Base-by-base conservation (phyloP, 2,888 invertebrate genomes). In the Sturmia bella region DNA sequence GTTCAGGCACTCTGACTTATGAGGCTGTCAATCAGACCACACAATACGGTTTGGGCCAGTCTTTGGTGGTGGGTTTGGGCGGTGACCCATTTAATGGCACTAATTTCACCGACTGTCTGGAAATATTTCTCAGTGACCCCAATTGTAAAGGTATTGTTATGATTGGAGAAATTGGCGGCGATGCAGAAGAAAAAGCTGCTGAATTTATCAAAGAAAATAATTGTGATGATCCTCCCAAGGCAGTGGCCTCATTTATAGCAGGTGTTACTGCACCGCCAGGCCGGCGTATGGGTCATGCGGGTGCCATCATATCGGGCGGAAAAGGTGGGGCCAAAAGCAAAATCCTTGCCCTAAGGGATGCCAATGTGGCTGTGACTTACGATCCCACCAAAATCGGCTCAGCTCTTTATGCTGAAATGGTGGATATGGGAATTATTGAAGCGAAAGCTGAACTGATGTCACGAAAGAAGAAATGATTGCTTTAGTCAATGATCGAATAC, bases 21-120 rank as follows among this genome's bases (percentile, higher is more conserved):
- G 99, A 99, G 92, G 99, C 99, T 70, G 99, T 99, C 32, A 97
- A 98, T 89, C 99, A 99, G 91, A 99, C 99, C 5, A 98, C 98
- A 1, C 92, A 92, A 88, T 93, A 94, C 84, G 96, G 96, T 75
- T 92, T 99, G 17, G 98, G 99, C 0, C 99, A 99, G 92, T 97
- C 99, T 0, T 93, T 99, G 17, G 99, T 99, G 91, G 94, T 99
- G 7, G 99, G 99, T 69, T 98, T 99, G 89, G 99, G 99, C 69
- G 99, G 99, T 70, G 99, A 99, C 93, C 99, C 99, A 0, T 99
- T 99, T 93, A 99, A 99, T 88, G 99, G 99, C 68, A 99, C 99
- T 2, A 97, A 99, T 91, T 99, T 99, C 90, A 98, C 99, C 86
- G 99, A 99, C 91, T 99, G 98, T 88, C 92, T 99, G 70, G 97